Conservation (phyloP, 2,113 vertebrate genomes). For the Hippoglossus stenolepis region DNA sequence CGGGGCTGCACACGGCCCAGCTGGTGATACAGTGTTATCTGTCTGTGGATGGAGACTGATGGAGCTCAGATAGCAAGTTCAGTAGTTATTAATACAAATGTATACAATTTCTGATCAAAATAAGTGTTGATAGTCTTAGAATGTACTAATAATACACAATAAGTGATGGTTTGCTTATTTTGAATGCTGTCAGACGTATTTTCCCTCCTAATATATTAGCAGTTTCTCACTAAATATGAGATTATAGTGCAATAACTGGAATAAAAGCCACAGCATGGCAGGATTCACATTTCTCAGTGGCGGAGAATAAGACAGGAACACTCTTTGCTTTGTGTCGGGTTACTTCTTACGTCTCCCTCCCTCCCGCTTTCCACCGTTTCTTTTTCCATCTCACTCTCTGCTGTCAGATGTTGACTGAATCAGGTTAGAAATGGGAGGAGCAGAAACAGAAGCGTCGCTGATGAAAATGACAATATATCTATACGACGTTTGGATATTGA, state of each 20-base stretch:
- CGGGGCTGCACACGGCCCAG: neutral
- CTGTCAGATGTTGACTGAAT: slow-evolving; percentile 86
- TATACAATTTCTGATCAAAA: neutral
- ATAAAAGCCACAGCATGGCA: slow-evolving; percentile 49
- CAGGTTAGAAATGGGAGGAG: slow-evolving; percentile 80
- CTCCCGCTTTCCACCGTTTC: slow-evolving; percentile 46
- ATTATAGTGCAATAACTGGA: neutral
- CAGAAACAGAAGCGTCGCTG: slow-evolving; percentile 66
- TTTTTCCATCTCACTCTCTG: slow-evolving; percentile 73
- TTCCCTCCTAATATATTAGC: neutral
- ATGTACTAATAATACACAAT: neutral
- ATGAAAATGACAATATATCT: slow-evolving; percentile 77
- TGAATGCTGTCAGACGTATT: neutral
- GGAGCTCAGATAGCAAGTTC: neutral
- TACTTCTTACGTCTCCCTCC: slow-evolving; percentile 62
- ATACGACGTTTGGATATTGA: slow-evolving; percentile 62
- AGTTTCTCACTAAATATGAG: neutral
- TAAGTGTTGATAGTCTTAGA: neutral
- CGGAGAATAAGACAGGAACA: slow-evolving; percentile 53
- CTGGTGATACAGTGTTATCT: slow-evolving; percentile 25
- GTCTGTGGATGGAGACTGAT: neutral
- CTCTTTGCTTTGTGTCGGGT: slow-evolving; percentile 74
- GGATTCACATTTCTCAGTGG: slow-evolving; percentile 42
- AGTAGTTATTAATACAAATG: no score
- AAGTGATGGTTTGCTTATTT: neutral